Base-by-base conservation (phyloP, 2,113 vertebrate genomes). In the Gavia stellata region DNA sequence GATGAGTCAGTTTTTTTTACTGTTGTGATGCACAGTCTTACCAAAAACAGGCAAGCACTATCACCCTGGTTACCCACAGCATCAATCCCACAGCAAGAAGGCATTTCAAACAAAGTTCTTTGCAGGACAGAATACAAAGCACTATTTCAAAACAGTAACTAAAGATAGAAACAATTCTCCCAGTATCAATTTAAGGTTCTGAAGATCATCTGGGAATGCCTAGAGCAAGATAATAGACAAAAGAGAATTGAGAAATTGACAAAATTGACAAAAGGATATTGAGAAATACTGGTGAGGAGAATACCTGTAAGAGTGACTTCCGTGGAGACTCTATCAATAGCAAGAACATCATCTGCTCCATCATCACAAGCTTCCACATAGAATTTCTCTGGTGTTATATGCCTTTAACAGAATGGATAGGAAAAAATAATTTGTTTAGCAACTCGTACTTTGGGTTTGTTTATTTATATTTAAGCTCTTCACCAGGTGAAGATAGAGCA, bases 261-360 rank as follows among this genome's bases (percentile, higher is more conserved):
- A n/a, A n/a, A 56, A 58, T 3, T 52, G n/a, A 49, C 19, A 40
- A 7, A 28, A 59, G 53, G 44, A 19, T 7, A 59, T 1, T 45
- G 21, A 83, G 44, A 74, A 82, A 63, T 14, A 47, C 6, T 47
- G 17, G 16, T 19, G 29, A 96, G 33, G 14, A 29, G 8, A 17
- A 10, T 97, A 99, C 99, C 99, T 98, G 98, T 98, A 20, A 99
- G 98, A 45, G 98, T 98, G 75, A 99, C 99, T 95, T 99, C 99
- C 1, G 99, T 99, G 47, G 99, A 99, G 73, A 99, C 99, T 68
- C 99, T 98, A 93, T 99, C 99, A 58, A 99, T 98, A n/a, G 97
- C 97, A 79, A 99, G 98, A 9, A 99, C 99, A 9, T 99, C 99
- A 67, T 98, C 98, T 1, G 98, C 97, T 62, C 98, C 99, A 88